Evolutionary conservation across 1,140 invertebrate genomes (phyloP), one percentile per base, ranked within the genome.

Genomic region (Rhopalosiphum maidis): DNA sequence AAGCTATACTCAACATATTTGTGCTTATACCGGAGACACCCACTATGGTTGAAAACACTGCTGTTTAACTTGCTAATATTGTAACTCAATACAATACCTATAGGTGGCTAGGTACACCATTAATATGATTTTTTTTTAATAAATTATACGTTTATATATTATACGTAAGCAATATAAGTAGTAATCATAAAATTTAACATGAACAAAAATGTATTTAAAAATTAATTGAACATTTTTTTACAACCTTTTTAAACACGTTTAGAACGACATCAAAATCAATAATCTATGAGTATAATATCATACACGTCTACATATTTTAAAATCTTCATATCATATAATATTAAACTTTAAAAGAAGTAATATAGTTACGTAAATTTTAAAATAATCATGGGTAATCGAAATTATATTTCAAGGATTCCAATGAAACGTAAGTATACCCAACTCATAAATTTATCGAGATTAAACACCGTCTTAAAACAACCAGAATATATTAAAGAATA

Each of bases 331-430:
- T 68, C 60, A n/a, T n/a, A n/a, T 68, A n/a, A 68, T 68, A 68
- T 68, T 68, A 11, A 68, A n/a, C 30, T 68, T 15, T n/a, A 15
- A n/a, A 68, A 68, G 30, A 60, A 23, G 0, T 11, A 46, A 46
- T 46, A 46, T 11, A 60, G 30, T 68, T 9, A 9, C 60, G 60
- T 30, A 68, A 4, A 68, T 68, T 77, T n/a, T 18, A 15, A 46
- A 30, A n/a, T 46, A 86, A 86, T 46, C 43, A 46, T 46, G 46
- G 41, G 30, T 7, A 77, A 15, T 77, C 15, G 25, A 86, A 46
- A 86, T 86, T 46, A 43, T 43, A 46, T 86, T 86, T 86, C 85
- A 86, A 86, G 85, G 43, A 46, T 86, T 41, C 30, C 41, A n/a
- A 46, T 48, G 11, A 7, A 46, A 86, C 23, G 23, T 86, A 86